Percentiles rank a stretch among this genome's conserved stretches.
phyloP scores from a whole-genome alignment of 1,140 invertebrate species.

The Charaxes varanes region DNA sequence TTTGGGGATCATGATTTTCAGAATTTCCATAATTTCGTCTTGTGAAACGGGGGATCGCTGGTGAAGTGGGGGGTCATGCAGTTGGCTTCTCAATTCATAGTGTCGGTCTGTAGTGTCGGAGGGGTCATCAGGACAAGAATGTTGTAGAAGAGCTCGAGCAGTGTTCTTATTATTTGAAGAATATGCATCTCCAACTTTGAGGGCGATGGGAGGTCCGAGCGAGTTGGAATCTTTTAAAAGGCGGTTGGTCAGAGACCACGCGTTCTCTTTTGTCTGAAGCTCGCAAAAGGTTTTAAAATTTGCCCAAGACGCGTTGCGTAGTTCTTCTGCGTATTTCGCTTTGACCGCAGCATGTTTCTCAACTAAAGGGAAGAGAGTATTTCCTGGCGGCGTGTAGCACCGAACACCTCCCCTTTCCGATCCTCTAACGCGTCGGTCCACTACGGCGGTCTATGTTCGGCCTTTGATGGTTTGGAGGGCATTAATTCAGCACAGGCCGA shows the following conservation, averaged over 20 bases:
- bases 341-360: too few species aligned
- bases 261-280: conserved; percentile 15
- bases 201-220: conserved; percentile 11
- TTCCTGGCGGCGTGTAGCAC: too few species aligned
- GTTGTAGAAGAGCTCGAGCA: conserved; percentile 15
- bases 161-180: conserved; percentile 14
- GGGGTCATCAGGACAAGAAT: conserved; percentile 24
- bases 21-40: conserved; percentile 14
- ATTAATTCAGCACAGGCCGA: neutral
- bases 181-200: neutral
- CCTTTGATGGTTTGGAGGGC: neutral
- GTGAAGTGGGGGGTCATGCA: neutral
- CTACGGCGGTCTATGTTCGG: neutral
- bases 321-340: conserved; percentile 4
- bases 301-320: neutral
- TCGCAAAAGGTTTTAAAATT: conserved; percentile 14
- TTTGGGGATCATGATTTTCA: conserved; percentile 16
- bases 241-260: conserved; percentile 19
- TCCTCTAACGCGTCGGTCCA: neutral
- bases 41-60: conserved; percentile 13
- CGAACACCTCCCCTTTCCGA: neutral
- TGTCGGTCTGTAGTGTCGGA: conserved; percentile 1
- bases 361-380: too few species aligned
- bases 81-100: neutral
- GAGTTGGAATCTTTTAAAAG: conserved; percentile 3